Percentiles rank a stretch among this genome's conserved stretches.
Conservation (phyloP, 1,140 invertebrate species). For the Grapholita molesta region DNA sequence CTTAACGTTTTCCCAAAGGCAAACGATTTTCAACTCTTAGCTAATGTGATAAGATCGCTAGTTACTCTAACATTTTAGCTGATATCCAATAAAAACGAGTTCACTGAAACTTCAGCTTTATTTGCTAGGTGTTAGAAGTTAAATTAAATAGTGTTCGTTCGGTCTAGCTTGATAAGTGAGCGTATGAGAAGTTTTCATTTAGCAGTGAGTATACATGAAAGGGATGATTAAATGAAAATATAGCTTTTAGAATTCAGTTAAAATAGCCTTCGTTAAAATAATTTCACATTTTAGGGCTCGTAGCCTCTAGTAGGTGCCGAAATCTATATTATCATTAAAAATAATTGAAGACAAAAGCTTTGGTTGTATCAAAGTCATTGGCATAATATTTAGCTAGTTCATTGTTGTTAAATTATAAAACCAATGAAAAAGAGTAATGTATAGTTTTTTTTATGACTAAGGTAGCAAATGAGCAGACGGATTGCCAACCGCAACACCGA, state of each 20-base stretch:
- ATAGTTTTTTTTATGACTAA: too few relatives aligned
- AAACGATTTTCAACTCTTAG: neutral
- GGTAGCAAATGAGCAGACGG: too few relatives aligned
- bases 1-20: neutral
- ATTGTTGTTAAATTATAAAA: too few relatives aligned
- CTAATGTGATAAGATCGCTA: neutral
- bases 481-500: too few relatives aligned
- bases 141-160: neutral
- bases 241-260: neutral
- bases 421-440: too few relatives aligned
- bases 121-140: neutral
- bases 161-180: neutral
- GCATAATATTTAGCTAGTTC: too few relatives aligned
- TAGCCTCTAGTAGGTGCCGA: too few relatives aligned
- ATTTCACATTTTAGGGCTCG: neutral
- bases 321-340: too few relatives aligned
- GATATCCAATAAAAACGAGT: neutral
- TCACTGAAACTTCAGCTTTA: neutral
- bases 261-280: neutral
- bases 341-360: too few relatives aligned
- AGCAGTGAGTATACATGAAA: neutral
- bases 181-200: neutral
- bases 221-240: neutral
- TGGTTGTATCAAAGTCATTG: too few relatives aligned
- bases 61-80: neutral